phyloP scores from a whole-genome alignment of 2,113 vertebrate species.

The Artemisiospiza belli region DNA sequence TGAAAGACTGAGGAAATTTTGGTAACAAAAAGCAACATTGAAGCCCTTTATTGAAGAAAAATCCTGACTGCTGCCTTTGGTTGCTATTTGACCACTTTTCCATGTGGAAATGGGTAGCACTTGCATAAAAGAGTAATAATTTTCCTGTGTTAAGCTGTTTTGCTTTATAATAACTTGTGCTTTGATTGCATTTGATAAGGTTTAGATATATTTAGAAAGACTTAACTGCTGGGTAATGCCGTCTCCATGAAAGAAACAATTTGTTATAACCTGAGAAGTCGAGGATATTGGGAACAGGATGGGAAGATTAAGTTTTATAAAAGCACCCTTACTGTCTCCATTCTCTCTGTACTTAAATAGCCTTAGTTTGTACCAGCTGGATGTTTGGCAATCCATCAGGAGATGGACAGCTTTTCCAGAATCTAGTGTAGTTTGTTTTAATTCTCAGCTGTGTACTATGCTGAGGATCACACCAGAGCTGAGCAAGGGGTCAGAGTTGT shows the following conservation, averaged over 20 bases:
- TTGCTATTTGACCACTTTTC: background rate
- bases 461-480: background rate
- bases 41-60: background rate
- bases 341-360: background rate
- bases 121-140: background rate
- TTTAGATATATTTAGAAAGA: constrained; percentile 25
- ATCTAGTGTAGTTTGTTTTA: background rate
- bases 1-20: background rate
- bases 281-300: background rate
- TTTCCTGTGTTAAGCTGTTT: constrained; percentile 21
- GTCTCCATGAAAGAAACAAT: background rate
- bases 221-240: background rate
- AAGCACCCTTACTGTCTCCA: background rate
- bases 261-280: background rate
- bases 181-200: constrained; percentile 33
- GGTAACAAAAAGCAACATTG: background rate
- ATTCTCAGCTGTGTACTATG: background rate
- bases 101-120: background rate
- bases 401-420: background rate
- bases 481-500: background rate
- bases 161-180: background rate
- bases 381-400: background rate
- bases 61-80: background rate
- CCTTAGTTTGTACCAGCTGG: background rate
- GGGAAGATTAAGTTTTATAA: background rate